phyloP scores from a whole-genome alignment of 2,888 invertebrate species.

The Sarcophaga rosellei region DNA sequence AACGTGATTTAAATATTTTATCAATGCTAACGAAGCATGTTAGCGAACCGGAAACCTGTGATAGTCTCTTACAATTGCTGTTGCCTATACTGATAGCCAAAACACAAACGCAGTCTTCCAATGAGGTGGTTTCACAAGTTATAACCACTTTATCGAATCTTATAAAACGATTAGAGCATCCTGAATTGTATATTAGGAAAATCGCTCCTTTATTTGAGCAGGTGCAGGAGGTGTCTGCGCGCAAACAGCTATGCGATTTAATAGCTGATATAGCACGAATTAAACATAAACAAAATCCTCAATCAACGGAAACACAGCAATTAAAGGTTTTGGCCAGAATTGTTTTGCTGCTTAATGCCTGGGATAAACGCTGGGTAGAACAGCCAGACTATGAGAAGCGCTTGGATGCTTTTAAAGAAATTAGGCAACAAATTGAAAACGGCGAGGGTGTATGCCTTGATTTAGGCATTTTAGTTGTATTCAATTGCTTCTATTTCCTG shows the following conservation, averaged over 20 bases:
- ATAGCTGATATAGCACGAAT: constrained; percentile 84
- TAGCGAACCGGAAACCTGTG: constrained; percentile 85
- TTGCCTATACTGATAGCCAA: constrained; percentile 88
- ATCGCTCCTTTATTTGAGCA: constrained; percentile 88
- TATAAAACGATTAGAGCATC: constrained; percentile 85
- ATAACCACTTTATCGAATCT: constrained; percentile 89
- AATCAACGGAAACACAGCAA: constrained; percentile 63
- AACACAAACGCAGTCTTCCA: constrained; percentile 84
- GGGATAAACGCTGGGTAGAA: constrained; percentile 93
- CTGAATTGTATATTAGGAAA: constrained; percentile 86
- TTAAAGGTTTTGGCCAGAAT: constrained; percentile 82
- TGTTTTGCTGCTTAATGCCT: constrained; percentile 90
- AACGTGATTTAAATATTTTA: constrained; percentile 87
- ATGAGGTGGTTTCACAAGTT: constrained; percentile 87
- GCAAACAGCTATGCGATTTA: constrained; percentile 86
- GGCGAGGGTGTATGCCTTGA: constrained; percentile 83
- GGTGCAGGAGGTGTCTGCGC: constrained; percentile 85
- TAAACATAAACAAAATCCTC: constrained; percentile 69
- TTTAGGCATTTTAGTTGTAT: constrained; percentile 87
- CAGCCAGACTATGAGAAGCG: constrained; percentile 95
- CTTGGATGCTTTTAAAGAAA: constrained; percentile 88
- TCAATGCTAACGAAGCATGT: constrained; percentile 90
- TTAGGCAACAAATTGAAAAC: constrained; percentile 82
- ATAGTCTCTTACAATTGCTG: constrained; percentile 86
- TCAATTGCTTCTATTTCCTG: constrained; percentile 91